A percentile compares a stretch with the other conserved stretches of the same genome.
phyloP scores from a whole-genome alignment of 2,797 vertebrate genomes.

The Neosilurus mollespiculum region DNA sequence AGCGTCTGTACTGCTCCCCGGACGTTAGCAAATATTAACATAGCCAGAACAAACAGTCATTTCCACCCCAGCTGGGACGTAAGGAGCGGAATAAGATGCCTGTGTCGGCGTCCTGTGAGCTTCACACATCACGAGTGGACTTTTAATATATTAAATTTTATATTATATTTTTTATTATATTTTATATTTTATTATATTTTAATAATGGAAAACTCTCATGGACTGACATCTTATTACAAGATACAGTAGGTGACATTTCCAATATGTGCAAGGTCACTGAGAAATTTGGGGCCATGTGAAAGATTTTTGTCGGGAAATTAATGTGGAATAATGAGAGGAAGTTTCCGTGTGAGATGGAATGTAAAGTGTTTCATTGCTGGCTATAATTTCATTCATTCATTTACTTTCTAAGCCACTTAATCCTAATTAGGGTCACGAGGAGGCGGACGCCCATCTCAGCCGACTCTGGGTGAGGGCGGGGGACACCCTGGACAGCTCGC shows the following conservation, averaged over 20 bases:
- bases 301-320: neutral
- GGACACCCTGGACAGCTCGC: too few relatives aligned
- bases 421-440: too few relatives aligned
- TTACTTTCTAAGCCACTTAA: neutral
- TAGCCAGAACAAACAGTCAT: slow-evolving; percentile 15
- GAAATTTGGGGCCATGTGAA: neutral
- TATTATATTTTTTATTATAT: too few relatives aligned
- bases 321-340: neutral
- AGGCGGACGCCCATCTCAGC: too few relatives aligned
- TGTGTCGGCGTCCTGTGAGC: neutral
- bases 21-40: slow-evolving; percentile 13
- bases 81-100: neutral
- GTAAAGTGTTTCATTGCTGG: neutral
- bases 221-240: slow-evolving; percentile 8
- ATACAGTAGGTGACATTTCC: slow-evolving; percentile 16
- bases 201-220: slow-evolving; percentile 6
- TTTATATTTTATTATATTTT: too few relatives aligned
- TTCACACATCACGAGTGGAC: neutral
- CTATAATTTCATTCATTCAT: neutral
- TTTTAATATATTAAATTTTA: too few relatives aligned
- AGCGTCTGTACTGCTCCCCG: neutral
- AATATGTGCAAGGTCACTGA: slow-evolving; percentile 1
- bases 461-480: too few relatives aligned
- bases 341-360: neutral
- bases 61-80: neutral